A percentile compares a stretch with the other conserved stretches of the same genome.
Conservation (phyloP, 2,113 vertebrate genomes). For the Typhlomys cinereus region DNA sequence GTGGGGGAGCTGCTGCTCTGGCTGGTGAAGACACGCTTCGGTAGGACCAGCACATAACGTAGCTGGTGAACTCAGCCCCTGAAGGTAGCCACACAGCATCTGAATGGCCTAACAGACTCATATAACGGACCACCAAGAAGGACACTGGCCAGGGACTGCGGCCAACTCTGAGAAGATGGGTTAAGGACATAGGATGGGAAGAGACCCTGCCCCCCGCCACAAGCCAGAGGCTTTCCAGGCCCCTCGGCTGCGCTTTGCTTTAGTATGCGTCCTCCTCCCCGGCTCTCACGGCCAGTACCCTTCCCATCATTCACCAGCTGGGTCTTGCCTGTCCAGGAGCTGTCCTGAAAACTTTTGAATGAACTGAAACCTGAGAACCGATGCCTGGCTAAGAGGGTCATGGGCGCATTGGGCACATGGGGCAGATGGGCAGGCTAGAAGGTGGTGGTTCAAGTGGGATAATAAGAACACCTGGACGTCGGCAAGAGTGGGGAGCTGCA, state of each 20-base stretch:
- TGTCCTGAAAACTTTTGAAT: background rate
- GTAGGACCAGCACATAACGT: background rate
- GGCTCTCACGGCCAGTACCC: background rate
- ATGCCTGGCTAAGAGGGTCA: background rate
- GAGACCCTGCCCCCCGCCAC: no score
- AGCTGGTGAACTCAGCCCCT: background rate
- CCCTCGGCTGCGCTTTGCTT: background rate
- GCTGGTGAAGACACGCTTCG: accelerated
- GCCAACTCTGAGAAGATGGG: background rate
- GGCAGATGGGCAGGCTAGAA: background rate
- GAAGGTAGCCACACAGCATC: background rate
- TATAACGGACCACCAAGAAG: no score
- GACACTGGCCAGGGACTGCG: background rate
- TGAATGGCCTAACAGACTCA: background rate
- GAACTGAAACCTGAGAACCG: no score
- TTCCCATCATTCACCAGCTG: background rate
- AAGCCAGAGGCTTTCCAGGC: background rate
- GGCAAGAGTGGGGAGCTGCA: accelerated
- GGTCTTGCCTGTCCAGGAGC: background rate
- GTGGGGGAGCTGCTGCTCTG: accelerated
- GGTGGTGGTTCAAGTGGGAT: background rate
- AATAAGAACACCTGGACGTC: accelerated
- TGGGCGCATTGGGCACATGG: background rate
- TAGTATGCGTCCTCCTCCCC: background rate
- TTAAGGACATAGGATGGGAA: no score